Conservation (phyloP, 2,797 vertebrate species). For the Columba guinea region DNA sequence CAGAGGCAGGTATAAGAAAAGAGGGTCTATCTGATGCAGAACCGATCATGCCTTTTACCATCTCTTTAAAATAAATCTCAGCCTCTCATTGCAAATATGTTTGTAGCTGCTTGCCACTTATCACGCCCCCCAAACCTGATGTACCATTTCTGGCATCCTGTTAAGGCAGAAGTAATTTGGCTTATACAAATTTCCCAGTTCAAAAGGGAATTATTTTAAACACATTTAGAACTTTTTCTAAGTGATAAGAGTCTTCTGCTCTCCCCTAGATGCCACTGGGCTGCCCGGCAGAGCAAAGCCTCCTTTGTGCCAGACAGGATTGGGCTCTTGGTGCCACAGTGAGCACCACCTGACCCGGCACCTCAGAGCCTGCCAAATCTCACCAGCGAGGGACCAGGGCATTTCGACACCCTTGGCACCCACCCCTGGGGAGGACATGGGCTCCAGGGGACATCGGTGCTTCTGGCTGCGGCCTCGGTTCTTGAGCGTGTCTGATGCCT, state of each 20-base stretch:
- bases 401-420: neutral
- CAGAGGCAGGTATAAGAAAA: neutral
- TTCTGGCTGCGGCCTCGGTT: neutral
- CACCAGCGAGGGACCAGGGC: neutral
- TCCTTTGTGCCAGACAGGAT: neutral
- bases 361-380: accelerated
- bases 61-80: neutral
- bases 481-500: accelerated
- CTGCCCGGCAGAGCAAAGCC: neutral
- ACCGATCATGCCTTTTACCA: accelerated
- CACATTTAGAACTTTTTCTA: neutral
- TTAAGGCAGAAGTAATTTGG: neutral
- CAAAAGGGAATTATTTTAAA: neutral
- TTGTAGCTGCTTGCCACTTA: neutral
- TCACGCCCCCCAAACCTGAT: neutral
- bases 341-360: accelerated
- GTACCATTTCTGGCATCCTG: neutral
- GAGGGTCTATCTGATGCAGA: neutral
- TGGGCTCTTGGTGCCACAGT: neutral
- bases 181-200: neutral
- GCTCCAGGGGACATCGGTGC: accelerated
- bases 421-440: neutral
- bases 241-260: neutral
- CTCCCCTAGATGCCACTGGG: accelerated
- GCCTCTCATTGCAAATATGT: neutral